phyloP scores from a whole-genome alignment of 2,888 invertebrate genomes.

The Sphinx pinastri region DNA sequence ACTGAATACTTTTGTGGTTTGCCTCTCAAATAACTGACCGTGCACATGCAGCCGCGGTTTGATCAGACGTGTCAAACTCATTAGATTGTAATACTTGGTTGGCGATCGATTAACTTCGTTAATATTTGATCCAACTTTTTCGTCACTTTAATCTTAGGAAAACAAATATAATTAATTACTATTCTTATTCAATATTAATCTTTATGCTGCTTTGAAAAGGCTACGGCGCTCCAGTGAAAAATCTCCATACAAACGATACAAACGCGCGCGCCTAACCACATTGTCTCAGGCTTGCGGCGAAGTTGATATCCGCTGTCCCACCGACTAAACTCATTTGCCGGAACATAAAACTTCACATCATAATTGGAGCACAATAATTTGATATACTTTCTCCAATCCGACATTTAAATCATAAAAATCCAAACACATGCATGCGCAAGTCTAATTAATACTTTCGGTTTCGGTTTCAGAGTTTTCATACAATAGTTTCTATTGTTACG shows the following conservation, averaged over 20 bases:
- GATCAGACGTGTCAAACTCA: not conserved
- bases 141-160: not conserved
- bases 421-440: slow-evolving; percentile 48
- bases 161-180: not conserved
- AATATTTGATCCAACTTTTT: not conserved
- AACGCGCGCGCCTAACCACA: slow-evolving; percentile 7
- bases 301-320: slow-evolving; percentile 1
- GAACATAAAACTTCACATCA: slow-evolving; percentile 64
- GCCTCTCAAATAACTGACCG: not conserved
- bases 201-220: not conserved
- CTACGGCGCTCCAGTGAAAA: not conserved
- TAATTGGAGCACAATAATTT: slow-evolving; percentile 78
- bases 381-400: slow-evolving; percentile 70
- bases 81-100: slow-evolving; percentile 7
- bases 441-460: slow-evolving; percentile 71
- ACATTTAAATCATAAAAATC: slow-evolving; percentile 65
- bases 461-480: slow-evolving; percentile 54
- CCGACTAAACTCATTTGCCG: slow-evolving; percentile 53
- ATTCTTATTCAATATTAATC: not conserved
- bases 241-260: slow-evolving; percentile 15
- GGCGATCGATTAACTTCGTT: not conserved
- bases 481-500: slow-evolving; percentile 40
- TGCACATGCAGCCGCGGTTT: slow-evolving; percentile 6
- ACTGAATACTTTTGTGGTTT: not conserved
- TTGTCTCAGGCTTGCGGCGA: slow-evolving; percentile 17